phyloP scores from a whole-genome alignment of 2,888 invertebrate genomes.

The Cremastinae sp. region DNA sequence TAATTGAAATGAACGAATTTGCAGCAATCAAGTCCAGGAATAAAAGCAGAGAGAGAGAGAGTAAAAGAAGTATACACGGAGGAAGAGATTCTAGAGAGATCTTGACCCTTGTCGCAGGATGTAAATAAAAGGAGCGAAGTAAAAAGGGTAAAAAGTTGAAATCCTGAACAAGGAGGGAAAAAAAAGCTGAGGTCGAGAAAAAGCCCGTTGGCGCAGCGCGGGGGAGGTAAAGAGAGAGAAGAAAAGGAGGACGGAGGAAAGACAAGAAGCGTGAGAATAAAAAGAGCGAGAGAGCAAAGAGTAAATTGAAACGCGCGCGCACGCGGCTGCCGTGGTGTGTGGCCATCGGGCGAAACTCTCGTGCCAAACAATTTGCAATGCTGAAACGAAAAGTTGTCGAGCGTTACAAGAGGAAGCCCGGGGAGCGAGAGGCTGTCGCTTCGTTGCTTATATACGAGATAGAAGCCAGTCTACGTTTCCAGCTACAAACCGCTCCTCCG shows the following conservation, averaged over 20 bases:
- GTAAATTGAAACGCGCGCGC: slow-evolving; percentile 69
- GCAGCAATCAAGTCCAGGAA: too few relatives aligned
- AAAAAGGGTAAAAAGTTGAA: slow-evolving; percentile 46
- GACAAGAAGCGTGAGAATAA: slow-evolving; percentile 5
- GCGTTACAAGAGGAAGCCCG: slow-evolving; percentile 61
- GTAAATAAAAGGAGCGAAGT: neutral
- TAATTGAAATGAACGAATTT: too few relatives aligned
- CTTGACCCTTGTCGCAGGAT: neutral
- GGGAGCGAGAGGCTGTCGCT: slow-evolving; percentile 45
- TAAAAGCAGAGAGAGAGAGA: too few relatives aligned
- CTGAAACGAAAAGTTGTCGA: slow-evolving; percentile 77
- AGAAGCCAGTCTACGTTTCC: slow-evolving; percentile 52
- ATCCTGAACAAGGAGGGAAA: slow-evolving; percentile 34
- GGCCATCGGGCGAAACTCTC: slow-evolving; percentile 70
- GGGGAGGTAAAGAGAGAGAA: slow-evolving; percentile 31
- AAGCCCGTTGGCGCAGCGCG: slow-evolving; percentile 36
- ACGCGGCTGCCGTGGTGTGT: slow-evolving; percentile 64
- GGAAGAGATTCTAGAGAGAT: slow-evolving; percentile 4
- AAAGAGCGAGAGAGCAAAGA: slow-evolving; percentile 55
- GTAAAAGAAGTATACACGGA: neutral
- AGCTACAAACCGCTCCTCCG: slow-evolving; percentile 48
- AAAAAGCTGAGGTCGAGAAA: slow-evolving; percentile 34
- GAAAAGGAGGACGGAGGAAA: slow-evolving; percentile 27
- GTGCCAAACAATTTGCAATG: slow-evolving; percentile 78
- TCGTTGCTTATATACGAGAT: slow-evolving; percentile 55